Percentiles rank a stretch among this genome's conserved stretches.
Conservation (phyloP, 2,888 invertebrate species). For the Seira sanloemensis region DNA sequence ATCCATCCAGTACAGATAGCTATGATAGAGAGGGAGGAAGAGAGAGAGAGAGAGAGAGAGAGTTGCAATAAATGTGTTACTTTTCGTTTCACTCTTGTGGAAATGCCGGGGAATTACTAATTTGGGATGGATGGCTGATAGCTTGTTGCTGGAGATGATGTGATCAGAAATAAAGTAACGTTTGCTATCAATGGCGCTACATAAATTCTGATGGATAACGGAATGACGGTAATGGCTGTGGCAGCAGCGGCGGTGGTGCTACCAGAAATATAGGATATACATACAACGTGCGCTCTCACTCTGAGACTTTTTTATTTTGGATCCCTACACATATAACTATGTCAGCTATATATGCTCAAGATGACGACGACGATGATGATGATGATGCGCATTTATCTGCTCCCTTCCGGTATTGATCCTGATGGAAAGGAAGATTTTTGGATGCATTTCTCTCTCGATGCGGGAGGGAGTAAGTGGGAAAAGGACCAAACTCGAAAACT, state of each 20-base stretch:
- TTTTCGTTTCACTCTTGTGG: slow-evolving; percentile 48
- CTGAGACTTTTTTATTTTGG: no score
- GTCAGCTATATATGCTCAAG: background rate
- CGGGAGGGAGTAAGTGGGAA: background rate
- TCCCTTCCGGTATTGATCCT: slow-evolving; percentile 58
- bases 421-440: slow-evolving; percentile 25
- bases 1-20: background rate
- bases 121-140: slow-evolving; percentile 51
- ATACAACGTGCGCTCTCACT: no score
- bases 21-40: slow-evolving; percentile 4
- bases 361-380: background rate
- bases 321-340: background rate
- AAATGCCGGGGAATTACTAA: slow-evolving; percentile 54
- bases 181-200: slow-evolving; percentile 14
- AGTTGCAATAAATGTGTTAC: slow-evolving; percentile 49
- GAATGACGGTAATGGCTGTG: slow-evolving; percentile 26
- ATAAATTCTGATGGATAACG: slow-evolving; percentile 16
- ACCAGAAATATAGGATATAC: slow-evolving; percentile 15
- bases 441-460: slow-evolving; percentile 2
- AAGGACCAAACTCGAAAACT: no score
- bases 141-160: slow-evolving; percentile 41
- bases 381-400: slow-evolving; percentile 49
- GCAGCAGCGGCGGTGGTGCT: slow-evolving; percentile 21
- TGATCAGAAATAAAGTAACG: slow-evolving; percentile 9
- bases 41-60: slow-evolving; percentile 2